Conservation (phyloP, 2,113 vertebrate genomes). For the Scomber colias region DNA sequence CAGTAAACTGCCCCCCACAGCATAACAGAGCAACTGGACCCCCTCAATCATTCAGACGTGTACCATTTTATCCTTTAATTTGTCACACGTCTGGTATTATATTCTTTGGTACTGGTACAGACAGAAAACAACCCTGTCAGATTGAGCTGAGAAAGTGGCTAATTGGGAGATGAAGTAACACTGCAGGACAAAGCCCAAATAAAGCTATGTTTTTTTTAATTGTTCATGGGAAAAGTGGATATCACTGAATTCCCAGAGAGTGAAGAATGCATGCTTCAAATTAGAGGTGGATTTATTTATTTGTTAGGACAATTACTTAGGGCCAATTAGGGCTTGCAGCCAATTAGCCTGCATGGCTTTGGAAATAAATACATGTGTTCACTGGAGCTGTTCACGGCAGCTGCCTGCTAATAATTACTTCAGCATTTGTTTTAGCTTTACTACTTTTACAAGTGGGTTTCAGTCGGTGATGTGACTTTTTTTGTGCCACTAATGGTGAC, state of each 20-base stretch:
- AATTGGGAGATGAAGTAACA: constrained; percentile 22
- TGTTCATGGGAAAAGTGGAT: constrained; percentile 22
- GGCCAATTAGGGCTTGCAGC: constrained; percentile 45
- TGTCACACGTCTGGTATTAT: too few species aligned
- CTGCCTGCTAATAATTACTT: constrained; percentile 42
- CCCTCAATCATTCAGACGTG: too few species aligned
- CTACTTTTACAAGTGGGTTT: background rate
- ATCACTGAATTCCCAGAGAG: constrained; percentile 21
- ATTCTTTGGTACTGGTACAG: background rate
- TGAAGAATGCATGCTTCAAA: constrained; percentile 25
- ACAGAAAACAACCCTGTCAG: background rate
- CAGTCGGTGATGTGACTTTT: background rate
- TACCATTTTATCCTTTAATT: too few species aligned
- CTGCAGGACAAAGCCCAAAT: constrained; percentile 15
- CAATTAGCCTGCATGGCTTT: constrained; percentile 45
- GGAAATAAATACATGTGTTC: constrained; percentile 31
- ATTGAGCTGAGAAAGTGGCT: constrained; percentile 4
- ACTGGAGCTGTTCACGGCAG: constrained; percentile 30
- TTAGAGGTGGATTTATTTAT: constrained; percentile 36
- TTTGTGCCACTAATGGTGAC: background rate
- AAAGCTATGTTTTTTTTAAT: constrained; percentile 20
- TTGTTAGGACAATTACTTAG: constrained; percentile 49
- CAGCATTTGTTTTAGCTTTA: constrained; percentile 9
- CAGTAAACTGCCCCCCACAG: too few species aligned
- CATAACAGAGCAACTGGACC: too few species aligned